phyloP scores from a whole-genome alignment of 2,888 invertebrate genomes.

The Lepidochitona cinerea region DNA sequence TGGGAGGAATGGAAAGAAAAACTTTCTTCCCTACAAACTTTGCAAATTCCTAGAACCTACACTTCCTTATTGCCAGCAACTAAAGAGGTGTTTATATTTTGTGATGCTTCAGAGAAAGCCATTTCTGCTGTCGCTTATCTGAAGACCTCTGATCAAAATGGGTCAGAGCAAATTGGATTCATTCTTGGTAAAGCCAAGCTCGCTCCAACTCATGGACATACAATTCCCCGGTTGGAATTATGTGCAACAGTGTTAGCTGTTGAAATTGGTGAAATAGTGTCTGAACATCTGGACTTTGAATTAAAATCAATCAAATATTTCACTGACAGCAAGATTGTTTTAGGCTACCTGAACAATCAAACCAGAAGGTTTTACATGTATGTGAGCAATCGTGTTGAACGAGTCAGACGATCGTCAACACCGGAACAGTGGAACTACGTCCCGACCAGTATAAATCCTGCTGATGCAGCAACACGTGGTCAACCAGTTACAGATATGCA shows the following conservation, averaged over 20 bases:
- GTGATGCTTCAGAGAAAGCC: too few relatives aligned
- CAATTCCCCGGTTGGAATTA: constrained; percentile 16
- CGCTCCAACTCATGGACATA: too few relatives aligned
- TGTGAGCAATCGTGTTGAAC: neutral
- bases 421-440: neutral
- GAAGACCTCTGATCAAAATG: too few relatives aligned
- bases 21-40: neutral
- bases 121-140: too few relatives aligned
- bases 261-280: neutral
- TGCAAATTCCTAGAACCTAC: neutral
- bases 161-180: too few relatives aligned
- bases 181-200: too few relatives aligned
- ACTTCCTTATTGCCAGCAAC: too few relatives aligned
- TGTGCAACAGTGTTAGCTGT: constrained; percentile 14
- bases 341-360: neutral
- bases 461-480: neutral
- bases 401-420: neutral
- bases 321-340: neutral
- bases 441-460: neutral
- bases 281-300: neutral
- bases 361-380: neutral
- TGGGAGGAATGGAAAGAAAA: constrained; percentile 19
- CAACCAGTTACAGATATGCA: neutral
- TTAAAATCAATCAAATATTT: neutral
- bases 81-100: too few relatives aligned